Evolutionary conservation across 2,113 vertebrate species (phyloP), one percentile per base, ranked within the genome.

Genomic region (Oceanites oceanicus): DNA sequence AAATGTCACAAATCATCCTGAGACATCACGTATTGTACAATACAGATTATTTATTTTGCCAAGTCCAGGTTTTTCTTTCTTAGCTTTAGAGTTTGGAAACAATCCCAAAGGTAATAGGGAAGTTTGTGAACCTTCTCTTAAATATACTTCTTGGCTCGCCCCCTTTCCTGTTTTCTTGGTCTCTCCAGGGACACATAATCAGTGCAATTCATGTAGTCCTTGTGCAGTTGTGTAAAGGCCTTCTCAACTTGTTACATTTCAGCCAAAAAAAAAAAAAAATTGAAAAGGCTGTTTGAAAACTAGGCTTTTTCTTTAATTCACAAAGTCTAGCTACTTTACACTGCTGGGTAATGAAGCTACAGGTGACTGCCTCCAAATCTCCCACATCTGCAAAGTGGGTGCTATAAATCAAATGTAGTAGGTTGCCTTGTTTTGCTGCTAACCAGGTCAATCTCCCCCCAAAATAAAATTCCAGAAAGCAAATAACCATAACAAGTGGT

Each of bases 91-190:
- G 13, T 83, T 68, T 94, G 88, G 91, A 91, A 95, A 45, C 38
- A 75, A 71, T 89, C 70, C 76, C 77, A 78, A 94, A 93, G 61
- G 83, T 94, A 92, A 91, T 3, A 67, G 25, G 68, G 86, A 96
- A 78, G 67, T 75, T 50, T 94, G 88, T 75, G 73, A 94, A 67
- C n/a, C 38, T 75, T 78, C 26, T 59, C 32, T 90, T 62, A 79
- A 83, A 86, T 59, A 27, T 19, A 18, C 32, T 61, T 88, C 47
- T 92, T 67, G 56, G 40, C 65, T 92, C 49, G 22, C 36, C 87
- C 44, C 23, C 15, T 86, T 93, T 89, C 66, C 92, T 94, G 56
- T 88, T 94, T 78, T 45, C 70, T 67, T 91, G 66, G 65, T 22
- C 53, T 94, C 86, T 91, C 50, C 17, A 32, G 92, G 73, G 94